Evolutionary conservation across 2,888 invertebrate species (phyloP), one percentile per base, ranked within the genome.

Genomic region (Torymus aiolomorphi): DNA sequence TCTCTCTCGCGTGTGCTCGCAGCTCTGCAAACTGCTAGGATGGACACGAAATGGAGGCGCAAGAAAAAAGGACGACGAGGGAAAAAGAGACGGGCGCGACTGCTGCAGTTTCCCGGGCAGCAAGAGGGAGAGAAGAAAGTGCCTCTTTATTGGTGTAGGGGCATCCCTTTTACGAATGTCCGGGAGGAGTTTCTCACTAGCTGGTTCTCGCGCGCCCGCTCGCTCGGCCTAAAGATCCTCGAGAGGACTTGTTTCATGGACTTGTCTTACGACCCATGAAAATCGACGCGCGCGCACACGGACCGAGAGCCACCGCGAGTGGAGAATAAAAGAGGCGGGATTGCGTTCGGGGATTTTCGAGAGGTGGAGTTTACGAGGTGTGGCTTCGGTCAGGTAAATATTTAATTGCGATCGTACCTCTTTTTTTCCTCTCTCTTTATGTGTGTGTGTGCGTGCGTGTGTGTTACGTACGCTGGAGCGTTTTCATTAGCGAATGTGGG

Each of bases 121-220:
- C 5, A 24, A 18, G 51, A 12, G 51, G 5, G 65, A n/a, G 18
- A 51, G 59, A 59, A 20, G 12, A 66, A 74, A 70, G 62, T 42
- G 42, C n/a, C 69, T 51, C 62, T 76, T 76, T 70, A 76, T 76
- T 76, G 69, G 62, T 31, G 31, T 31, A 31, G 52, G 24, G 59
- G 56, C 56, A 62, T 62, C 65, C 42, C 56, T 57, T 73, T 71
- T 18, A 61, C 63, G 24, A 12, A 73, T 63, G 54, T 63, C 42
- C 54, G 31, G 8, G 42, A 8, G 51, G 31, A 31, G 31, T 31
- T 31, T 52, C 20, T 59, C 14, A 20, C 52, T n/a, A 51, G 20
- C 52, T n/a, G 52, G 18, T n/a, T 54, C 8, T 42, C 1, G 42
- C 49, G 4, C 14, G 18, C 11, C 13, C 2, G 31, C 20, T n/a